Conservation (phyloP, 2,113 vertebrate genomes). For the Nesospiza acunhae region DNA sequence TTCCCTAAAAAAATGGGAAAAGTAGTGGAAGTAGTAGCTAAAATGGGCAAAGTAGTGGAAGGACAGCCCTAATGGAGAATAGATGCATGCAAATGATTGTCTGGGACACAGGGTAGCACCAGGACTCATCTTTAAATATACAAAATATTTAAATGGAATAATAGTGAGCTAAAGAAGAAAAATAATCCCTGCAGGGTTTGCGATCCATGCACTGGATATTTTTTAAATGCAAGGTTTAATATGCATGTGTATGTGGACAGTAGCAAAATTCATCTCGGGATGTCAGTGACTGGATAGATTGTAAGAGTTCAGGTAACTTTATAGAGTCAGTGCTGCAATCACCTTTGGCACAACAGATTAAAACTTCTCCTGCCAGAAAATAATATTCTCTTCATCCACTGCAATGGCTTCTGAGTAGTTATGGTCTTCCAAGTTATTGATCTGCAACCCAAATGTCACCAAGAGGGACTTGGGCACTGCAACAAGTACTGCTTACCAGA, state of each 20-base stretch:
- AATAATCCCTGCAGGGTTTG: neutral
- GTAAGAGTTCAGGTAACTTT: neutral
- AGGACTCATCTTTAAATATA: neutral
- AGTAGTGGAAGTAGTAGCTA: neutral
- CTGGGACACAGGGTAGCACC: neutral
- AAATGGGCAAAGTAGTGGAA: neutral
- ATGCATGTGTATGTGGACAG: rapidly evolving
- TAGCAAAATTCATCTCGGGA: neutral
- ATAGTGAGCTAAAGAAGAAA: neutral
- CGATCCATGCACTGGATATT: neutral
- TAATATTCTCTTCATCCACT: neutral
- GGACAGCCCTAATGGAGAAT: neutral
- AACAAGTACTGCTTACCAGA: neutral
- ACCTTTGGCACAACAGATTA: neutral
- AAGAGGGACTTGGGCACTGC: neutral
- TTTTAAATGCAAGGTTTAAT: neutral
- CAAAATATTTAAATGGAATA: neutral
- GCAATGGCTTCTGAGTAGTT: neutral
- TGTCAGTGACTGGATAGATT: neutral
- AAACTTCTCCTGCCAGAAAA: neutral
- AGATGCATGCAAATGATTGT: neutral
- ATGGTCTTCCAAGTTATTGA: neutral
- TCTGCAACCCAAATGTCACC: conserved; percentile 9
- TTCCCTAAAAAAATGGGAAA: neutral
- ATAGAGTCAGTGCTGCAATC: neutral